Percentiles rank a stretch among this genome's conserved stretches.
These are phyloP conservation scores for Agriopis marginaria DNA, from an alignment of 2,888 invertebrate species.

Conservation along the genomic window DNA sequence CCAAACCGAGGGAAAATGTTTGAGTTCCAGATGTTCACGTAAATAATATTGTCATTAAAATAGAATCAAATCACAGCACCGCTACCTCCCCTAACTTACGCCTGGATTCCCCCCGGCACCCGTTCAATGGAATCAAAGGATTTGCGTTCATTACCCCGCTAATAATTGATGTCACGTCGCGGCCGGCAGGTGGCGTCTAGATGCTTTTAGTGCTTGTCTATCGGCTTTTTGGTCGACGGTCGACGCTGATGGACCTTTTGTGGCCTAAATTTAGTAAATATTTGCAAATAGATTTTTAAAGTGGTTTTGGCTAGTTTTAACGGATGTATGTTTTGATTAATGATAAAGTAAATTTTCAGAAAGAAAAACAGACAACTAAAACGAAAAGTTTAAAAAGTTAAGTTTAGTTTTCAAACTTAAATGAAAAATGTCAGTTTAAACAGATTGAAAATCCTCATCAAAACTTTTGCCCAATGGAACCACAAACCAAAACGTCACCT, in stretches of 20 bases:
- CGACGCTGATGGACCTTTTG: slow-evolving; percentile 24
- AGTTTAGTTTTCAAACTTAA: no score
- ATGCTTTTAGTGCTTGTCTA: slow-evolving; percentile 46
- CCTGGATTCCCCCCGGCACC: slow-evolving; percentile 67
- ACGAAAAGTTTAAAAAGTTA: no score
- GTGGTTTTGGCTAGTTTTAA: background rate
- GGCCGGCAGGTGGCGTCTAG: slow-evolving; percentile 47
- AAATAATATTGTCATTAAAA: no score
- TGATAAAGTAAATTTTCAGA: background rate
- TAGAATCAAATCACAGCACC: slow-evolving; percentile 2
- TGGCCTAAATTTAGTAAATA: slow-evolving; percentile 18
- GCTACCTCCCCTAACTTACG: slow-evolving; percentile 37
- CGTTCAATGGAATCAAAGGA: slow-evolving; percentile 86
- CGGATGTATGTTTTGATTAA: background rate
- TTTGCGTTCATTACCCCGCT: slow-evolving; percentile 81
- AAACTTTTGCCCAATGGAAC: no score
- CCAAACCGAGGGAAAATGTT: no score
- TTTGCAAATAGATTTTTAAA: slow-evolving; percentile 6
- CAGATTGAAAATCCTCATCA: no score
- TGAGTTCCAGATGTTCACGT: no score
- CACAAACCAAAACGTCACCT: no score
- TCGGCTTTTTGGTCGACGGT: slow-evolving; percentile 27
- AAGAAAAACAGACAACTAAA: no score
- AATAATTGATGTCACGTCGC: slow-evolving; percentile 76
- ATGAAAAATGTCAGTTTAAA: no score